phyloP scores from a whole-genome alignment of 1,140 invertebrate species.

The Heterodera carotae region DNA sequence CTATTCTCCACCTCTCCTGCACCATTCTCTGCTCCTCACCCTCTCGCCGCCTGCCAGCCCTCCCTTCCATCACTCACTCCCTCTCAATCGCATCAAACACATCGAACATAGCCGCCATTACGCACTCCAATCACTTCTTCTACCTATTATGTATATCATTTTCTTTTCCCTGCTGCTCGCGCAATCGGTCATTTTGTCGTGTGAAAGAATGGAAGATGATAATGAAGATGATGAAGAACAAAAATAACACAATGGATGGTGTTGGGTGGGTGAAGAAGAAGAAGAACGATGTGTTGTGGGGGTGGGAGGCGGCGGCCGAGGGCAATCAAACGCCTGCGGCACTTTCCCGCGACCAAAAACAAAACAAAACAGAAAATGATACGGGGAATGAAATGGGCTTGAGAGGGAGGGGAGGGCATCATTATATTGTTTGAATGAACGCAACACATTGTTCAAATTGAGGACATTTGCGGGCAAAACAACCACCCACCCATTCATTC shows the following conservation, averaged over 20 bases:
- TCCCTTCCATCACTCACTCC: background rate
- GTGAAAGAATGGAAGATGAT: background rate
- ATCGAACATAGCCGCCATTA: too few species aligned
- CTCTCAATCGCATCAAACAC: too few species aligned
- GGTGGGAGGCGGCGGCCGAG: too few species aligned
- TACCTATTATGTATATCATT: too few species aligned
- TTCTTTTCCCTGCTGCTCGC: too few species aligned
- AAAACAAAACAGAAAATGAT: background rate
- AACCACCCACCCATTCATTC: background rate
- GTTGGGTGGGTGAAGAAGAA: background rate
- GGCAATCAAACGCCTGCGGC: background rate
- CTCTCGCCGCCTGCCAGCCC: too few species aligned
- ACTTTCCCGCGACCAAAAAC: background rate
- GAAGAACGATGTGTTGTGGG: background rate
- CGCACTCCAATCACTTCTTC: too few species aligned
- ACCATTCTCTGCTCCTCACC: too few species aligned
- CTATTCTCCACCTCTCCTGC: too few species aligned
- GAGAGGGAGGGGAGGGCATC: too few species aligned
- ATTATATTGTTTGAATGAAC: constrained; percentile 5
- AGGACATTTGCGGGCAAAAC: constrained; percentile 20
- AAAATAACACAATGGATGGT: background rate
- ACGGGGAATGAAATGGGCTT: background rate
- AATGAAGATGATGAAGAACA: background rate
- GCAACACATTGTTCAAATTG: constrained; percentile 11
- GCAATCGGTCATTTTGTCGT: constrained; percentile 2